Evolutionary conservation across 2,797 vertebrate species (phyloP).

Genomic region (Microhierax caerulescens): DNA sequence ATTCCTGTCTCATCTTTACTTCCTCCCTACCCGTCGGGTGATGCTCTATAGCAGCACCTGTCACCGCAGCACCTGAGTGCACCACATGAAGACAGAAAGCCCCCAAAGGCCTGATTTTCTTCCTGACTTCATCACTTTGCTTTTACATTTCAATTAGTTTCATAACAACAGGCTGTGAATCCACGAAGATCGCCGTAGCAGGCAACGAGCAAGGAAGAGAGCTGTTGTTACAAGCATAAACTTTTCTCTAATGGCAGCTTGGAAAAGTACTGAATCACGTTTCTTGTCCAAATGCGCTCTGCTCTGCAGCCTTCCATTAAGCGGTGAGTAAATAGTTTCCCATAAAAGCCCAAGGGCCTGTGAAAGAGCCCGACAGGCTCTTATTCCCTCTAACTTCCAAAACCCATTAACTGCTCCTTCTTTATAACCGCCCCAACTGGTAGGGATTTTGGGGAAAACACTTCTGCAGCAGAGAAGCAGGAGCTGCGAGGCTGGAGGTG

Average conservation of each 20-base stretch:
- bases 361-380: background rate
- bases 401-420: background rate
- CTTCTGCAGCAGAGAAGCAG: background rate
- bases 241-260: background rate
- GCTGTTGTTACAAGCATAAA: background rate
- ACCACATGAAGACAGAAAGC: background rate
- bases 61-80: background rate
- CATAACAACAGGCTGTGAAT: background rate
- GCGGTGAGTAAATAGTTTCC: background rate
- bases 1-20: background rate
- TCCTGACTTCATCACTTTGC: background rate
- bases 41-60: background rate
- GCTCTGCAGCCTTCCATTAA: background rate
- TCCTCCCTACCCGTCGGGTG: background rate
- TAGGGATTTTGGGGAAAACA: background rate
- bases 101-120: background rate
- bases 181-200: background rate
- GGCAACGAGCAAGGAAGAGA: background rate
- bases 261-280: background rate
- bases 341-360: background rate
- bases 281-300: background rate
- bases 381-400: background rate
- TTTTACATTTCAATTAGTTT: constrained; percentile 1
- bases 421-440: background rate
- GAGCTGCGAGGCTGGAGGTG: accelerated